Evolutionary conservation across 2,888 invertebrate species (phyloP).

Genomic region (Kuschelorhynchus macadamiae): DNA sequence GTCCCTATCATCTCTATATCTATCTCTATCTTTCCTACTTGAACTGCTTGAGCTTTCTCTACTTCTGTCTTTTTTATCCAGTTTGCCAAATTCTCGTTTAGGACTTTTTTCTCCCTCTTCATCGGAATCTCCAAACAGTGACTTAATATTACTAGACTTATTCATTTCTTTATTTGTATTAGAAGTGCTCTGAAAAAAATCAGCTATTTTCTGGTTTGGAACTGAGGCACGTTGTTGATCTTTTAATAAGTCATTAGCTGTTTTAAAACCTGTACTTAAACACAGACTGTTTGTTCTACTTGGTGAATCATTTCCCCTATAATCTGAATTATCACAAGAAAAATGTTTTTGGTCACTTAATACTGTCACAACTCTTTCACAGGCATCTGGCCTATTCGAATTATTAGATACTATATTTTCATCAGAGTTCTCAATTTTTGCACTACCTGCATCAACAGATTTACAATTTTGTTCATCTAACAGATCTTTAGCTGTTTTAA

Average conservation of each 20-base stretch:
- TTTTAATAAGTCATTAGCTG: constrained; percentile 52
- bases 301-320: not conserved
- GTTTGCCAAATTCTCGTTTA: constrained; percentile 18
- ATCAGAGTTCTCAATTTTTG: not conserved
- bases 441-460: not conserved
- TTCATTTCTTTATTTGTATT: constrained; percentile 35
- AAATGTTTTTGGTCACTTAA: not conserved
- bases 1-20: constrained; percentile 29
- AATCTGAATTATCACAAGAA: not conserved
- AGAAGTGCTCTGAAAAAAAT: constrained; percentile 42
- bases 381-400: not conserved
- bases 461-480: constrained; percentile 34
- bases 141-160: constrained; percentile 32
- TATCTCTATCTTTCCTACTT: constrained; percentile 35
- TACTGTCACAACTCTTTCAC: not conserved
- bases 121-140: constrained; percentile 49
- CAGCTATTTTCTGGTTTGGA: constrained; percentile 39
- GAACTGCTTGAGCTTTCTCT: constrained; percentile 33
- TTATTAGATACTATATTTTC: not conserved
- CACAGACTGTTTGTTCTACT: not conserved
- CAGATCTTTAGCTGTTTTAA: constrained; percentile 53
- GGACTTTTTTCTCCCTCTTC: constrained; percentile 45
- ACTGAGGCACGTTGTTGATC: constrained; percentile 19
- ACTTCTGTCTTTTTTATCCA: constrained; percentile 33
- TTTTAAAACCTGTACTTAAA: constrained; percentile 49